phyloP scores from a whole-genome alignment of 2,888 invertebrate genomes.

The Syrista parreyssii region DNA sequence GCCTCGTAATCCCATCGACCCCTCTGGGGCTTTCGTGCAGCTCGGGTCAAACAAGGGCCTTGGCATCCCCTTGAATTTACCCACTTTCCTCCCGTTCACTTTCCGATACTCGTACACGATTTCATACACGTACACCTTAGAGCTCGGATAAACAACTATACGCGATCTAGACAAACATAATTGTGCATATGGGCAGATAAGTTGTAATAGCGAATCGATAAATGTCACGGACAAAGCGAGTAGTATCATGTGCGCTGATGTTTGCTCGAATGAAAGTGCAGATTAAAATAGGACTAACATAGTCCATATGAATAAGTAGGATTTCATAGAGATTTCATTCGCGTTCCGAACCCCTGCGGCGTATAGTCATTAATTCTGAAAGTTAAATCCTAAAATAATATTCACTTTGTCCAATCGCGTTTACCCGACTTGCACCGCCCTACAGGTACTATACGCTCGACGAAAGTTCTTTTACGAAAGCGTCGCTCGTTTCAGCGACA shows the following conservation, averaged over 20 bases:
- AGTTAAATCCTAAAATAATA: not conserved
- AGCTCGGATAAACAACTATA: not conserved
- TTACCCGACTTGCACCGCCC: not conserved
- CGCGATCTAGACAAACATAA: not conserved
- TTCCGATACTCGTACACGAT: not conserved
- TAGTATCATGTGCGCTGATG: not conserved
- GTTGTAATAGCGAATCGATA: not conserved
- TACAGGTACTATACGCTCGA: not conserved
- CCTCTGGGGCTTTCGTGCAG: not conserved
- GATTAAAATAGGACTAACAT: not conserved
- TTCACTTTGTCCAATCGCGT: not conserved
- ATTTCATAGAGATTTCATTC: not conserved
- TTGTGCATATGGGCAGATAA: not conserved
- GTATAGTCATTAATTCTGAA: not conserved
- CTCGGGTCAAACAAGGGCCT: not conserved
- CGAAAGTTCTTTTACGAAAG: not conserved
- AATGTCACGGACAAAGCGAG: not conserved
- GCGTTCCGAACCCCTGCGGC: not conserved
- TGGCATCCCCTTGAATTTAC: not conserved
- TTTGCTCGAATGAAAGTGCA: not conserved
- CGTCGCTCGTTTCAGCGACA: not conserved
- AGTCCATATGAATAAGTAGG: not conserved
- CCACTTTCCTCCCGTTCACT: not conserved
- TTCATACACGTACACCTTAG: not conserved
- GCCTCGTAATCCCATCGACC: constrained; percentile 6